A percentile compares a stretch with the other conserved stretches of the same genome.
Evolutionary conservation across 1,140 invertebrate genomes (phyloP).

Genomic region (Brachystomella parvula): DNA sequence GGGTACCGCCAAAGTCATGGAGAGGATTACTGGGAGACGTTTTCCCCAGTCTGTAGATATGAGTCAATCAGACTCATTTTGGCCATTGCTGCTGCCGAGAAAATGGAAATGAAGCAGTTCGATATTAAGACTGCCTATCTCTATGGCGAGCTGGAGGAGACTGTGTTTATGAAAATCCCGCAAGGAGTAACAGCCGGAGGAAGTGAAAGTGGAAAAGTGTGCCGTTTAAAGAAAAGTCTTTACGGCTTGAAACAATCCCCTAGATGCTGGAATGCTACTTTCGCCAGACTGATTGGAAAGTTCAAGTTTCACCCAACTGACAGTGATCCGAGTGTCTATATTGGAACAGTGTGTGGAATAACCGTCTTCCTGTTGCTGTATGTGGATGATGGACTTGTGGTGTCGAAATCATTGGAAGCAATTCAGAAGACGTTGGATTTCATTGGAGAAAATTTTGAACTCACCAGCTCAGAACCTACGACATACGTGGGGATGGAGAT

Average conservation of each 20-base stretch:
- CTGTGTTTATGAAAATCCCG: slow-evolving; percentile 43
- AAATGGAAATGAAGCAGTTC: slow-evolving; percentile 27
- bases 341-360: background rate
- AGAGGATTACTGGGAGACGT: slow-evolving; percentile 44
- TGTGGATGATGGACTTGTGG: slow-evolving; percentile 36
- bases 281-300: slow-evolving; percentile 14
- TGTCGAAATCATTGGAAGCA: slow-evolving; percentile 21
- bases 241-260: slow-evolving; percentile 39
- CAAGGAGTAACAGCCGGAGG: slow-evolving; percentile 42
- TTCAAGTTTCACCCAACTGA: background rate
- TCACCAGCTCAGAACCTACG: slow-evolving; percentile 18
- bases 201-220: slow-evolving; percentile 33
- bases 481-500: slow-evolving; percentile 40
- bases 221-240: slow-evolving; percentile 24
- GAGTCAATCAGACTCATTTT: slow-evolving; percentile 36
- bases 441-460: slow-evolving; percentile 38
- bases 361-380: slow-evolving; percentile 13
- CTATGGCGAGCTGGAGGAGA: slow-evolving; percentile 42
- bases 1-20: slow-evolving; percentile 42
- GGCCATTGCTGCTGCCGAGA: slow-evolving; percentile 33
- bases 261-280: slow-evolving; percentile 34
- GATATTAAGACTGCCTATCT: background rate
- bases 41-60: slow-evolving; percentile 42
- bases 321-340: slow-evolving; percentile 20
- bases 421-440: slow-evolving; percentile 27